Percentiles rank a stretch among this genome's conserved stretches.
Conservation (phyloP, 2,113 vertebrate species). For the Collichthys lucidus region DNA sequence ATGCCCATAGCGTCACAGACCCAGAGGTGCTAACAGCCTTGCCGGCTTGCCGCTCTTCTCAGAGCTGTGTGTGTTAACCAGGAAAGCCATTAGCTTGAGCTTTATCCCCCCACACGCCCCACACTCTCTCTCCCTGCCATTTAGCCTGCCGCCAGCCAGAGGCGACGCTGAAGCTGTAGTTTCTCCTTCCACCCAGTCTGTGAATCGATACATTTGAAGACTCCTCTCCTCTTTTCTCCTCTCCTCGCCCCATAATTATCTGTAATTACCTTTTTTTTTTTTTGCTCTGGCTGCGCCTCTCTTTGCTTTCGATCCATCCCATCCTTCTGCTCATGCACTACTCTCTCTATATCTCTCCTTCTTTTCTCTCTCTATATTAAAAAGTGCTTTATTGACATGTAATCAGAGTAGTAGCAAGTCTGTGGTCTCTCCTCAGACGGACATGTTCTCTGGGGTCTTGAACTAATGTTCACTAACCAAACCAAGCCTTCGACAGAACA, state of each 20-base stretch:
- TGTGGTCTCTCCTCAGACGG: conserved; percentile 59
- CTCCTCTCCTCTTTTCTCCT: conserved; percentile 46
- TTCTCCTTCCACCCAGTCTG: conserved; percentile 50
- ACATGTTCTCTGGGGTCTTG: conserved; percentile 69
- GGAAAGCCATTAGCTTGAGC: conserved; percentile 63
- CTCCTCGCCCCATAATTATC: conserved; percentile 33
- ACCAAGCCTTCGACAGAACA: conserved; percentile 73
- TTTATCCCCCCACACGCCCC: conserved; percentile 20
- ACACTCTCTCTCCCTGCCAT: neutral
- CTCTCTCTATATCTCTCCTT: conserved; percentile 25
- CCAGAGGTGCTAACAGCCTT: conserved; percentile 62
- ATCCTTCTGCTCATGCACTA: conserved; percentile 8
- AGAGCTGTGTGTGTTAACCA: conserved; percentile 54
- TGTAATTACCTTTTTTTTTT: conserved; percentile 40
- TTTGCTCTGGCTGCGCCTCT: conserved; percentile 50
- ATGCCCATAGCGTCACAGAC: conserved; percentile 31
- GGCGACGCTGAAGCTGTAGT: conserved; percentile 38
- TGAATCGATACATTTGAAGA: conserved; percentile 64
- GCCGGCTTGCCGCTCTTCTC: conserved; percentile 52
- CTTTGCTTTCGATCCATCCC: conserved; percentile 41
- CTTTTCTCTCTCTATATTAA: conserved; percentile 49
- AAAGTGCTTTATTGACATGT: conserved; percentile 82
- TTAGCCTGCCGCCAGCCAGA: conserved; percentile 37
- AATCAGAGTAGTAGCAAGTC: conserved; percentile 69
- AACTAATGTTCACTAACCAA: conserved; percentile 76